These are phyloP conservation scores for Cryptophagus acutangulus DNA, from an alignment of 2,888 invertebrate species.

Conservation along the genomic window DNA sequence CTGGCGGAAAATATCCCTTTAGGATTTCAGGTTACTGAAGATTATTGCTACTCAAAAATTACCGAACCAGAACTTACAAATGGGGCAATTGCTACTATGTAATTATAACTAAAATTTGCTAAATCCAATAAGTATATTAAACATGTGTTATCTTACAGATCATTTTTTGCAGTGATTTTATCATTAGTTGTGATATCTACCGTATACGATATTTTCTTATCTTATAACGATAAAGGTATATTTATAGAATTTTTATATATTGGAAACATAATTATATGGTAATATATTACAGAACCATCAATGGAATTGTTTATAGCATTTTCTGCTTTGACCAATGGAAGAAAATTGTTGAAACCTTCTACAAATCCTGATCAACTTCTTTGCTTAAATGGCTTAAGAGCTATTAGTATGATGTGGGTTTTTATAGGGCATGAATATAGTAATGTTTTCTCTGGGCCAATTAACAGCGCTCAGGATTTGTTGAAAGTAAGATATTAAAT, in stretches of 20 bases:
- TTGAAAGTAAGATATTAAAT: neutral
- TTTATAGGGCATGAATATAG: slow-evolving; percentile 2
- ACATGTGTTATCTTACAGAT: no score
- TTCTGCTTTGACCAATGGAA: slow-evolving; percentile 15
- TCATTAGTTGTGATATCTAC: neutral
- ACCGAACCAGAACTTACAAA: slow-evolving; percentile 11
- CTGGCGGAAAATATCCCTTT: neutral
- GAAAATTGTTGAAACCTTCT: slow-evolving; percentile 12
- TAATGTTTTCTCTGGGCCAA: neutral
- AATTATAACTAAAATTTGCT: neutral
- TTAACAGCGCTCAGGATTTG: neutral
- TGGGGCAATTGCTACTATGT: slow-evolving; percentile 16
- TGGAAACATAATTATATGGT: no score
- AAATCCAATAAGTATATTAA: no score
- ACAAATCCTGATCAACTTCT: slow-evolving; percentile 29
- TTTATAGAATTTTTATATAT: no score
- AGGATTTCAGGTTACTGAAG: neutral
- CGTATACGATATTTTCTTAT: slow-evolving; percentile 7
- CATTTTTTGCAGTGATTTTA: slow-evolving; percentile 2
- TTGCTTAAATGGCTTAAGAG: slow-evolving; percentile 47
- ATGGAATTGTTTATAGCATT: slow-evolving; percentile 12
- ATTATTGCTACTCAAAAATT: slow-evolving; percentile 15
- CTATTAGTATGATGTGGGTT: slow-evolving; percentile 26
- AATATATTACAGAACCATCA: slow-evolving; percentile 11
- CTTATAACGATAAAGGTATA: neutral